These are phyloP conservation scores for Philypnodon macrostomus DNA, from an alignment of 2,797 vertebrate genomes.

Conservation along the genomic window DNA sequence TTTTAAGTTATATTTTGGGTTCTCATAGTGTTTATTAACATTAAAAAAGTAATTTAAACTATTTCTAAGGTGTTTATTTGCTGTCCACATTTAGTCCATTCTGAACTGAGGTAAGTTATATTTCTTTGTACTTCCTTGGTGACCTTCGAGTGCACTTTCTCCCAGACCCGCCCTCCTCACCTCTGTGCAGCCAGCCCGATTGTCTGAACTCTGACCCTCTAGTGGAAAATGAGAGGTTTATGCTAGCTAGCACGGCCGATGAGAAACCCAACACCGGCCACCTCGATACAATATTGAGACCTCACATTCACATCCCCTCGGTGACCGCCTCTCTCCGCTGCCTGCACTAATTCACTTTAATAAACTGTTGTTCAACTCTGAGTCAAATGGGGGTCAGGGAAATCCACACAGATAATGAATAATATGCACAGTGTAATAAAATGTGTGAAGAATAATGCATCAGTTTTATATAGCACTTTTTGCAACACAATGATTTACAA, in stretches of 20 bases:
- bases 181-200: conserved; percentile 39
- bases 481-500: no score
- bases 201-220: conserved; percentile 54
- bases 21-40: no score
- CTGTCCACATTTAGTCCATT: no score
- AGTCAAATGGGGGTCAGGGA: conserved; percentile 16
- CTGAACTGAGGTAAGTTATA: no score
- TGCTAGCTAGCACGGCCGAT: conserved; percentile 21
- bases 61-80: no score
- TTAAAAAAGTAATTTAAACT: no score
- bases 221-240: conserved; percentile 62
- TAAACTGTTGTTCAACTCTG: conserved; percentile 7
- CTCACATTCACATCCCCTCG: conserved; percentile 27
- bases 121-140: conserved; percentile 33
- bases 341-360: conserved; percentile 35
- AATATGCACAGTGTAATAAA: neutral
- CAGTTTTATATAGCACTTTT: neutral
- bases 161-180: conserved; percentile 16
- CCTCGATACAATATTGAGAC: conserved; percentile 43
- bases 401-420: neutral
- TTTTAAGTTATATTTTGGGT: no score
- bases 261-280: conserved; percentile 59
- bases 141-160: conserved; percentile 59
- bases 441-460: neutral
- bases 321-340: conserved; percentile 15